Conservation (phyloP, 1,140 invertebrate genomes). For the Platyscapa corneri region DNA sequence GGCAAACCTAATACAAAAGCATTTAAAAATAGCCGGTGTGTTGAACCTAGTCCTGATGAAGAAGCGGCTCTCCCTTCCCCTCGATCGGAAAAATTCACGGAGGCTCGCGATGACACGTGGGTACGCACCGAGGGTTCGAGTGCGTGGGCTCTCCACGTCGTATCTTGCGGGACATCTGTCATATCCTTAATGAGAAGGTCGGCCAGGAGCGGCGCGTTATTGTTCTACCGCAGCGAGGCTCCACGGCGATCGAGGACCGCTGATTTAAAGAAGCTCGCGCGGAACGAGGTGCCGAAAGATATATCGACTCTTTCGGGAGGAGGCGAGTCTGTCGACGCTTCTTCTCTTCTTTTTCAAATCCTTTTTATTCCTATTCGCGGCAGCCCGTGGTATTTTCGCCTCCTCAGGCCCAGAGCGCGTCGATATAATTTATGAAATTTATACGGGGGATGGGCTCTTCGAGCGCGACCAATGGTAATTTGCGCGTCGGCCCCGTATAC, state of each 20-base stretch:
- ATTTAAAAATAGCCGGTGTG: too few relatives aligned
- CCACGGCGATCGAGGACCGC: constrained; percentile 24
- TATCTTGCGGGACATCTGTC: constrained; percentile 61
- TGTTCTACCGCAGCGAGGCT: constrained; percentile 44
- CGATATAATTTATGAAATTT: constrained; percentile 55
- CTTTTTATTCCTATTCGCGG: not conserved
- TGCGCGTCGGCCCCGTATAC: not conserved
- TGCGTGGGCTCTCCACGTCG: not conserved
- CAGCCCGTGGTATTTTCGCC: not conserved
- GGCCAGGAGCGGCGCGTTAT: constrained; percentile 52
- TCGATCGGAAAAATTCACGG: not conserved
- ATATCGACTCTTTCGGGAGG: constrained; percentile 47
- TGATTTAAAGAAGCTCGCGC: constrained; percentile 45
- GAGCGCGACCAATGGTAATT: constrained; percentile 9
- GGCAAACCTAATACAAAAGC: too few relatives aligned
- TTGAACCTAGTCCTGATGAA: too few relatives aligned
- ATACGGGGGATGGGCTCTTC: constrained; percentile 25
- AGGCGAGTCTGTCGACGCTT: not conserved
- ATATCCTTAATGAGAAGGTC: constrained; percentile 65
- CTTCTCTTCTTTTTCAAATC: constrained; percentile 6
- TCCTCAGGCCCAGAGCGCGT: not conserved
- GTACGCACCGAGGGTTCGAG: not conserved
- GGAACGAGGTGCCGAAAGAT: constrained; percentile 51
- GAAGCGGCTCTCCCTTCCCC: too few relatives aligned
- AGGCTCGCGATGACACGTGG: too few relatives aligned